Conservation (phyloP, 1,140 invertebrate species). For the Dendroctonus valens region DNA sequence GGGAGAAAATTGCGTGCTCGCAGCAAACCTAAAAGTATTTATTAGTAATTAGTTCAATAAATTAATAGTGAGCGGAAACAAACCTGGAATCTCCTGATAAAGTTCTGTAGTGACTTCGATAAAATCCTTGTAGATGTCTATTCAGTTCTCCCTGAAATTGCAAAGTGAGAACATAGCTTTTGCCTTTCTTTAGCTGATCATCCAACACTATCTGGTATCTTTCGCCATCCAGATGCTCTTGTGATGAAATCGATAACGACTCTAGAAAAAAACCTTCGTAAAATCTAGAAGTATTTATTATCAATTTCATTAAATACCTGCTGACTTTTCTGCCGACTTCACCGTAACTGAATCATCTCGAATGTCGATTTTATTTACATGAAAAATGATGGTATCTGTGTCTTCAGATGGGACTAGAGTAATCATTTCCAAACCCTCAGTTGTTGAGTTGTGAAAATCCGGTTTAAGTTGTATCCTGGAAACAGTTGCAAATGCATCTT, state of each 20-base stretch:
- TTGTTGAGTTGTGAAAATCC: slow-evolving; percentile 43
- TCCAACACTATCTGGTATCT: slow-evolving; percentile 41
- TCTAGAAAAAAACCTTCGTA: too few relatives aligned
- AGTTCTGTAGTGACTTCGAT: slow-evolving; percentile 68
- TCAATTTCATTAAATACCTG: slow-evolving; percentile 1
- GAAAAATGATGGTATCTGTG: slow-evolving; percentile 43
- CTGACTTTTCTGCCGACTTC: slow-evolving; percentile 86
- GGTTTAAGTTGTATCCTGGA: slow-evolving; percentile 46
- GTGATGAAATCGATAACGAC: slow-evolving; percentile 49
- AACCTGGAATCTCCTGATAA: slow-evolving; percentile 15
- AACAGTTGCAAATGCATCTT: neutral
- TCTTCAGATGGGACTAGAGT: slow-evolving; percentile 39
- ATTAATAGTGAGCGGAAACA: neutral
- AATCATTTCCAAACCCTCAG: slow-evolving; percentile 40
- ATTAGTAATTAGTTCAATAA: neutral
- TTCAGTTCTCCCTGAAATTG: slow-evolving; percentile 43
- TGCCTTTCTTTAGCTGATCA: slow-evolving; percentile 34
- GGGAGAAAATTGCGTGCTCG: slow-evolving; percentile 80
- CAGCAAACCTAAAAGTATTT: slow-evolving; percentile 53
- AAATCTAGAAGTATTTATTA: too few relatives aligned
- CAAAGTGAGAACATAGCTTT: slow-evolving; percentile 41
- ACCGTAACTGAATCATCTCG: slow-evolving; percentile 62
- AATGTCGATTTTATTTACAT: slow-evolving; percentile 44
- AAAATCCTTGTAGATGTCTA: slow-evolving; percentile 72
- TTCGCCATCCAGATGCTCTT: slow-evolving; percentile 41